Evolutionary conservation across 2,888 invertebrate species (phyloP).

Genomic region (Scelioninae gen. 1): DNA sequence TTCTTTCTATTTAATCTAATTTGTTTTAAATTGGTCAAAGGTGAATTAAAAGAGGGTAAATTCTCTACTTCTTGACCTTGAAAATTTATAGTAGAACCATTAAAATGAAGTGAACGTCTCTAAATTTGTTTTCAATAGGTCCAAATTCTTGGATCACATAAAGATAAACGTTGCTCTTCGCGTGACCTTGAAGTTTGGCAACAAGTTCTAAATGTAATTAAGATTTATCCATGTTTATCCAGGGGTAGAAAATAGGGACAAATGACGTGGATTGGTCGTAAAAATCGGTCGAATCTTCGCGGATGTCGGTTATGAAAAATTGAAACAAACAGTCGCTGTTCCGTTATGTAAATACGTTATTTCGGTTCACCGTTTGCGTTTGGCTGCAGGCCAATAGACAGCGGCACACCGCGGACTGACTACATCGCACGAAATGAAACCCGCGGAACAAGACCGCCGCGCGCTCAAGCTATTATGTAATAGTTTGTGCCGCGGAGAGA

Average conservation of each 20-base stretch:
- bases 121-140: no score
- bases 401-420: slow-evolving; percentile 79
- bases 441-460: slow-evolving; percentile 70
- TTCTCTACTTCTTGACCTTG: slow-evolving; percentile 4
- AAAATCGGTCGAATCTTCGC: slow-evolving; percentile 11
- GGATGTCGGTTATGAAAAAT: slow-evolving; percentile 41
- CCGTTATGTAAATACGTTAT: slow-evolving; percentile 83
- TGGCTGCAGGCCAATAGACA: slow-evolving; percentile 79
- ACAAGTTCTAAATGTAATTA: no score
- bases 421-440: slow-evolving; percentile 78
- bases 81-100: not conserved
- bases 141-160: no score
- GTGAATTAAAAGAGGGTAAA: no score
- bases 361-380: slow-evolving; percentile 79
- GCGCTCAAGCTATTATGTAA: slow-evolving; percentile 78
- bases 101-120: no score
- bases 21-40: no score
- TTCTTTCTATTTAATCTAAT: no score
- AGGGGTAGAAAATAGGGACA: no score
- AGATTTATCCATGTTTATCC: no score
- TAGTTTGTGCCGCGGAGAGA: slow-evolving; percentile 75
- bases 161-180: no score
- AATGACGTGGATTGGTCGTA: not conserved
- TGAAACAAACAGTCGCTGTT: slow-evolving; percentile 65
- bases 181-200: not conserved